Evolutionary conservation across 2,797 vertebrate species (phyloP).

Genomic region (Micropoecilia bifurca): DNA sequence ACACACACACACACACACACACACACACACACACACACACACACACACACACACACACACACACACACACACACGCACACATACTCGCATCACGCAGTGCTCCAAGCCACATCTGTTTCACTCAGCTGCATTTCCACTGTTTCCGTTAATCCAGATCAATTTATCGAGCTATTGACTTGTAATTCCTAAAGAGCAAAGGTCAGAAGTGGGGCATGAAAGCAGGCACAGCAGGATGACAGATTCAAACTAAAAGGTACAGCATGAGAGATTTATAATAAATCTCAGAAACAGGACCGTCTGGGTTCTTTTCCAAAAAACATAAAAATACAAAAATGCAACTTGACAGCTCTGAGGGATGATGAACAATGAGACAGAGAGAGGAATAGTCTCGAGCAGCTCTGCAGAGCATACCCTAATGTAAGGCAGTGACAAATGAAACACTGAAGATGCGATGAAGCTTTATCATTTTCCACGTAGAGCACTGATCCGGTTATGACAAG

Average conservation of each 20-base stretch:
- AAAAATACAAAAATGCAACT: slow-evolving; percentile 16
- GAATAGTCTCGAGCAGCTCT: slow-evolving; percentile 5
- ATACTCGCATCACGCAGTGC: slow-evolving; percentile 12
- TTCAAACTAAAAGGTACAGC: neutral
- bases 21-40: too few relatives aligned
- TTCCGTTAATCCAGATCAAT: slow-evolving; percentile 71
- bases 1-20: too few relatives aligned
- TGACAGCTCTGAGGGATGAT: slow-evolving; percentile 40
- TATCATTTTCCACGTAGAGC: slow-evolving; percentile 45
- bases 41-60: slow-evolving; percentile 15
- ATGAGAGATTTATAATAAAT: slow-evolving; percentile 34
- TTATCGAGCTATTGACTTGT: slow-evolving; percentile 51
- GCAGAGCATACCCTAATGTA: slow-evolving; percentile 33
- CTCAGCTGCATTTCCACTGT: slow-evolving; percentile 62
- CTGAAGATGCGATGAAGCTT: slow-evolving; percentile 28
- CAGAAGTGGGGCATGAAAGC: slow-evolving; percentile 27
- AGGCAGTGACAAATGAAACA: slow-evolving; percentile 54
- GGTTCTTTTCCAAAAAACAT: slow-evolving; percentile 17
- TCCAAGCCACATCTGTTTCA: slow-evolving; percentile 72
- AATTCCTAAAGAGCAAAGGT: slow-evolving; percentile 55
- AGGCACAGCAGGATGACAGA: neutral
- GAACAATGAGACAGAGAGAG: slow-evolving; percentile 27
- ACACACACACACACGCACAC: slow-evolving; percentile 16
- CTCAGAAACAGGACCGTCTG: slow-evolving; percentile 21
- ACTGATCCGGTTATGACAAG: slow-evolving; percentile 47